Percentiles rank a stretch among this genome's conserved stretches.
phyloP scores from a whole-genome alignment of 2,888 invertebrate genomes.

The Ophion ellenae region DNA sequence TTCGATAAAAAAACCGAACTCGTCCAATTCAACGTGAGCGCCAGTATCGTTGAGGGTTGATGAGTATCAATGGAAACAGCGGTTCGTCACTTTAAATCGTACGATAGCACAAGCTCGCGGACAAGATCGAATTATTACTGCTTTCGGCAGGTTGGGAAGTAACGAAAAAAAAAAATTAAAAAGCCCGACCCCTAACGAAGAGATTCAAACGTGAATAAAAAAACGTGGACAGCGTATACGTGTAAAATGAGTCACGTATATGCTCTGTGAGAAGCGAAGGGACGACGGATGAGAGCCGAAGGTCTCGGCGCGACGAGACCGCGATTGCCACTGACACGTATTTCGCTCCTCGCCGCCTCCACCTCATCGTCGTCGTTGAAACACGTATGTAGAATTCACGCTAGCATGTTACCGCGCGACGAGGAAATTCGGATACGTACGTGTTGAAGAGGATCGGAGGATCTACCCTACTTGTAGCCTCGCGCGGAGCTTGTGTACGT shows the following conservation, averaged over 20 bases:
- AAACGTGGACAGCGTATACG: slow-evolving; percentile 10
- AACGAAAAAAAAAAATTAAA: not conserved
- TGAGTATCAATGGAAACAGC: too few relatives aligned
- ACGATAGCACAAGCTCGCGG: too few relatives aligned
- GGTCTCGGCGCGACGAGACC: slow-evolving; percentile 65
- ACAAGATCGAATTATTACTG: too few relatives aligned
- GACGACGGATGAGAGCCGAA: slow-evolving; percentile 41
- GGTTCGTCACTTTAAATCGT: too few relatives aligned
- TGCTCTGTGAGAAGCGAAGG: slow-evolving; percentile 39
- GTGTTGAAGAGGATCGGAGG: slow-evolving; percentile 49
- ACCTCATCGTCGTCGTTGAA: slow-evolving; percentile 39
- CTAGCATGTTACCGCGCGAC: slow-evolving; percentile 32
- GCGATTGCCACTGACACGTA: slow-evolving; percentile 64
- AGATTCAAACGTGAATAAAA: not conserved
- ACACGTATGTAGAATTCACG: slow-evolving; percentile 48
- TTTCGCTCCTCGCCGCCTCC: slow-evolving; percentile 28
- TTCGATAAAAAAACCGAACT: too few relatives aligned
- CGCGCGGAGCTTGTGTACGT: too few relatives aligned
- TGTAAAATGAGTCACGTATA: not conserved
- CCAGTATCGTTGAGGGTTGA: too few relatives aligned
- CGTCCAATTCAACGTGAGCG: too few relatives aligned
- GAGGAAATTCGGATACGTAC: slow-evolving; percentile 37
- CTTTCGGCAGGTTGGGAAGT: too few relatives aligned
- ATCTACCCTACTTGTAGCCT: slow-evolving; percentile 35
- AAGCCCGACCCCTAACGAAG: not conserved